phyloP scores from a whole-genome alignment of 2,888 invertebrate species.

The Artemia sinica region DNA sequence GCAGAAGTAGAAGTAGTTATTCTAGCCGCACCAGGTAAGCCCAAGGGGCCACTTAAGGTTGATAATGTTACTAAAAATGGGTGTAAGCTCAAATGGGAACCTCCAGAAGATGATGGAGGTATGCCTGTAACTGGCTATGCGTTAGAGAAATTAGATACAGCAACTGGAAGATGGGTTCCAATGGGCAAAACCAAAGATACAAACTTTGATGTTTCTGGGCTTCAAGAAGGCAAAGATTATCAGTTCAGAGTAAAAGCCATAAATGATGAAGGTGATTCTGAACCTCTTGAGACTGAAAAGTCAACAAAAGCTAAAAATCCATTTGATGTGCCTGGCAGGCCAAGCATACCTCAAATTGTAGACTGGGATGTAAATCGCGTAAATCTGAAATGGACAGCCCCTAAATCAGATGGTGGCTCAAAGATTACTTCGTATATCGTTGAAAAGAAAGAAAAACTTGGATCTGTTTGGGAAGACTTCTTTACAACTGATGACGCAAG shows the following conservation, averaged over 20 bases:
- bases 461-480: constrained; percentile 61
- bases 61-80: constrained; percentile 72
- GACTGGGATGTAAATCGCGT: constrained; percentile 81
- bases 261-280: constrained; percentile 86
- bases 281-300: constrained; percentile 78
- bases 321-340: constrained; percentile 69
- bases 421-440: constrained; percentile 69
- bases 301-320: constrained; percentile 88
- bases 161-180: constrained; percentile 81
- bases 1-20: constrained; percentile 86
- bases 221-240: constrained; percentile 80
- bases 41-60: constrained; percentile 74
- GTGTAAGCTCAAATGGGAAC: constrained; percentile 78
- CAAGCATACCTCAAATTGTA: constrained; percentile 63
- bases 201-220: constrained; percentile 68
- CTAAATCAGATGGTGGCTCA: constrained; percentile 56
- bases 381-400: constrained; percentile 63
- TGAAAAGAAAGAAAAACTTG: constrained; percentile 68
- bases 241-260: constrained; percentile 83
- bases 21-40: constrained; percentile 63
- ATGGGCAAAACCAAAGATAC: constrained; percentile 69
- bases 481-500: constrained; percentile 54
- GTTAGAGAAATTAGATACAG: constrained; percentile 80
- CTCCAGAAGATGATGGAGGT: constrained; percentile 87
- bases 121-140: constrained; percentile 79